Evolutionary conservation across 2,113 vertebrate species (phyloP).

Genomic region (Sarotherodon lohbergeri): DNA sequence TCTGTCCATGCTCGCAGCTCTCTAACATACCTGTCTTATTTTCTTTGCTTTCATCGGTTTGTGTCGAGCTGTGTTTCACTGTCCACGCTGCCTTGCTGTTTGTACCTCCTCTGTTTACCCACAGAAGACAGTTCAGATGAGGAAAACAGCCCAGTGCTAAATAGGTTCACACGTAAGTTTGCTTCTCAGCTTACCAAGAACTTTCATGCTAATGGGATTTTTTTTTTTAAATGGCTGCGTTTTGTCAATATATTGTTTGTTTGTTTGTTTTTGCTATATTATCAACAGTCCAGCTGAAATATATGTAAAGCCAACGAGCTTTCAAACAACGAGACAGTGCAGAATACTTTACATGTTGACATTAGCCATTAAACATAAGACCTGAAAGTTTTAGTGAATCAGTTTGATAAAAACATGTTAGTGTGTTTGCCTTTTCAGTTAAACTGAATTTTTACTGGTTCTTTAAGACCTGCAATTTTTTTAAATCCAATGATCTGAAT

Average conservation of each 20-base stretch:
- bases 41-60: constrained; percentile 25
- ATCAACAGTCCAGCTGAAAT: background rate
- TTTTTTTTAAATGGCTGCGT: background rate
- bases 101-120: constrained; percentile 72
- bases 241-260: background rate
- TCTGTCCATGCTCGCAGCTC: background rate
- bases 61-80: constrained; percentile 44
- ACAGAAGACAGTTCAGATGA: constrained; percentile 76
- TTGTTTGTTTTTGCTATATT: background rate
- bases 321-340: background rate
- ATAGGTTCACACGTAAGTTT: constrained; percentile 77
- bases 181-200: constrained; percentile 9
- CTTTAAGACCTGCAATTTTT: background rate
- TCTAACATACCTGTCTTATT: constrained; percentile 24
- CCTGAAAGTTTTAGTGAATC: background rate
- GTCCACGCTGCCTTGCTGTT: constrained; percentile 59
- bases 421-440: background rate
- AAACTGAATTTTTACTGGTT: background rate
- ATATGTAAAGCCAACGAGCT: background rate
- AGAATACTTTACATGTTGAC: background rate
- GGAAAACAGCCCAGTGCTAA: constrained; percentile 65
- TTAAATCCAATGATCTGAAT: background rate
- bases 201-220: constrained; percentile 7
- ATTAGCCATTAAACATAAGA: background rate
- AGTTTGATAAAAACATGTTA: background rate